Evolutionary conservation across 1,140 invertebrate genomes (phyloP).

Genomic region (Diabrotica undecimpunctata): DNA sequence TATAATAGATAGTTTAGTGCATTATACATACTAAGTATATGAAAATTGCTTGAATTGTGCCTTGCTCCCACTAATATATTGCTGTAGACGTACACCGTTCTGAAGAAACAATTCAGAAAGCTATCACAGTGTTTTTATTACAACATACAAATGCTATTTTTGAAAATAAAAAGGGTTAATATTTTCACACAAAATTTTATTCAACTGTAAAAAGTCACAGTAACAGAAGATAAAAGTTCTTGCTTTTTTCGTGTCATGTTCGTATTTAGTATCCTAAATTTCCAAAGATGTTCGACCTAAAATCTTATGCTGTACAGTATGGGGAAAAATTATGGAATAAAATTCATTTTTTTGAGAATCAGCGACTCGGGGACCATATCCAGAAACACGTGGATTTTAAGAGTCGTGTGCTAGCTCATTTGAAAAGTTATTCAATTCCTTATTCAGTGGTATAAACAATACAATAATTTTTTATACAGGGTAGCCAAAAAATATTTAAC

Average conservation of each 20-base stretch:
- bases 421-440: too few species aligned
- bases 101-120: constrained; percentile 20
- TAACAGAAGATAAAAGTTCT: not conserved
- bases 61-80: constrained; percentile 41
- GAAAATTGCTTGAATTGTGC: constrained; percentile 42
- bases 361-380: too few species aligned
- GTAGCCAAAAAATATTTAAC: too few species aligned
- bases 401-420: too few species aligned
- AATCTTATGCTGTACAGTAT: too few species aligned
- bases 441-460: too few species aligned
- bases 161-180: not conserved
- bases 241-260: not conserved
- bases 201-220: not conserved
- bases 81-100: constrained; percentile 26
- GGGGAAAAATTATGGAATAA: too few species aligned
- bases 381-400: too few species aligned
- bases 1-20: constrained; percentile 22
- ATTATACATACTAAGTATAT: constrained; percentile 31
- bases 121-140: constrained; percentile 34
- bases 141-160: not conserved
- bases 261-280: not conserved
- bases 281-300: too few species aligned
- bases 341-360: too few species aligned
- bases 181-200: not conserved
- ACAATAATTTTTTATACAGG: too few species aligned